Percentiles rank a stretch among this genome's conserved stretches.
These are phyloP conservation scores for Sesia apiformis DNA, from an alignment of 2,888 invertebrate genomes.

Conservation along the genomic window DNA sequence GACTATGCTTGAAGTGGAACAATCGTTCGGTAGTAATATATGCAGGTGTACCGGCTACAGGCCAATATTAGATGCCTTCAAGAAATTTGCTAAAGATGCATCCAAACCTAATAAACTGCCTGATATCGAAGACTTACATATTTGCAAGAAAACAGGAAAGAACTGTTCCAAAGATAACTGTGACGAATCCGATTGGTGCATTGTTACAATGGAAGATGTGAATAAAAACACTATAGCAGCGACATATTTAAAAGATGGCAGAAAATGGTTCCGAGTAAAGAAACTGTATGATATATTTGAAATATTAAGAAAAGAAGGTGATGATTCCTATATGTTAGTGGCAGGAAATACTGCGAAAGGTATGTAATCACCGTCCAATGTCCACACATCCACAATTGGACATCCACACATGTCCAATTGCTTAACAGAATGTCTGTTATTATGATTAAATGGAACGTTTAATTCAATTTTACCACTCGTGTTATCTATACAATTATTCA, in stretches of 20 bases:
- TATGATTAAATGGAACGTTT: too few relatives aligned
- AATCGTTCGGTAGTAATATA: slow-evolving; percentile 84
- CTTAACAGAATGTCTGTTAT: too few relatives aligned
- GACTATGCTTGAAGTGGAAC: slow-evolving; percentile 80
- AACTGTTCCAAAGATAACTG: slow-evolving; percentile 7
- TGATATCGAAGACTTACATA: slow-evolving; percentile 38
- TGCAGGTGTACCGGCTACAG: slow-evolving; percentile 88
- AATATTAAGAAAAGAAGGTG: slow-evolving; percentile 51
- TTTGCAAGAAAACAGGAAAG: slow-evolving; percentile 18
- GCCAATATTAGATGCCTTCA: slow-evolving; percentile 85
- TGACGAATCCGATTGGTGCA: slow-evolving; percentile 28
- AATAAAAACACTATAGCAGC: slow-evolving; percentile 30
- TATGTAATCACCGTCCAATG: slow-evolving; percentile 29
- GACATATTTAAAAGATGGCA: slow-evolving; percentile 39
- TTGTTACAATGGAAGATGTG: slow-evolving; percentile 16
- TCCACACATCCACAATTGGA: too few relatives aligned
- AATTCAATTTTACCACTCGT: too few relatives aligned
- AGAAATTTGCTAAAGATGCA: slow-evolving; percentile 79
- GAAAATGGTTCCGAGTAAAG: slow-evolving; percentile 70
- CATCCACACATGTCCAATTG: too few relatives aligned
- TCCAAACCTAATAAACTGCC: slow-evolving; percentile 48
- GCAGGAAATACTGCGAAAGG: slow-evolving; percentile 84
- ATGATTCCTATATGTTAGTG: slow-evolving; percentile 74
- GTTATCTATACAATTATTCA: too few relatives aligned
- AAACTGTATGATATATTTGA: slow-evolving; percentile 64